Conservation (phyloP, 1,140 invertebrate genomes). For the Papilio machaon region DNA sequence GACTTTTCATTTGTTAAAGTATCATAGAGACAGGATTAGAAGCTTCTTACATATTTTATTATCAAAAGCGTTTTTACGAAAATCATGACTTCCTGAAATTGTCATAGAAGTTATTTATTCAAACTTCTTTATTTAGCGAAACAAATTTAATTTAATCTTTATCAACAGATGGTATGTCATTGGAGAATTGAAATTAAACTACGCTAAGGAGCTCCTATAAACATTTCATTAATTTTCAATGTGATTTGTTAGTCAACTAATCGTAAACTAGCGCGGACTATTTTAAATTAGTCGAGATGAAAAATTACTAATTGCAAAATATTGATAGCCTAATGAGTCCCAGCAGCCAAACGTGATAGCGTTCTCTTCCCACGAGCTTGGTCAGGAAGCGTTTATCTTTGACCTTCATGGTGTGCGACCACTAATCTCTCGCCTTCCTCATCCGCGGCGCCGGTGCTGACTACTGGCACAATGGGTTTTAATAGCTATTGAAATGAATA, state of each 20-base stretch:
- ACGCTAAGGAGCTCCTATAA: no score
- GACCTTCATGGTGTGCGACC: slow-evolving; percentile 66
- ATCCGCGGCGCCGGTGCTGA: slow-evolving; percentile 28
- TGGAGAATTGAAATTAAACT: not conserved
- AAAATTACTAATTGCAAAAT: not conserved
- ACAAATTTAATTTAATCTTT: not conserved
- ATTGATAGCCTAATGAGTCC: not conserved
- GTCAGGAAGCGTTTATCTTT: slow-evolving; percentile 62
- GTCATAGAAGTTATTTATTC: no score
- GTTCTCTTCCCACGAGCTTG: slow-evolving; percentile 50
- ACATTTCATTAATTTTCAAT: no score
- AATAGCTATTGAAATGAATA: not conserved
- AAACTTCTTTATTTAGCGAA: no score
- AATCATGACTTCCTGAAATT: not conserved
- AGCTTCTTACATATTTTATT: not conserved
- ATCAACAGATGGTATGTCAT: not conserved
- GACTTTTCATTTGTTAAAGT: slow-evolving; percentile 34
- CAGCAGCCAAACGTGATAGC: slow-evolving; percentile 36
- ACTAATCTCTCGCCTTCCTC: slow-evolving; percentile 64
- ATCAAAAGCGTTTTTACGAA: no score
- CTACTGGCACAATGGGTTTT: not conserved
- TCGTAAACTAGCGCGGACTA: no score
- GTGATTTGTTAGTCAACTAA: no score
- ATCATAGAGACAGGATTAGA: not conserved
- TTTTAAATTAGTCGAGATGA: no score